phyloP scores from a whole-genome alignment of 2,888 invertebrate species.

The Latrodectus hesperus region DNA sequence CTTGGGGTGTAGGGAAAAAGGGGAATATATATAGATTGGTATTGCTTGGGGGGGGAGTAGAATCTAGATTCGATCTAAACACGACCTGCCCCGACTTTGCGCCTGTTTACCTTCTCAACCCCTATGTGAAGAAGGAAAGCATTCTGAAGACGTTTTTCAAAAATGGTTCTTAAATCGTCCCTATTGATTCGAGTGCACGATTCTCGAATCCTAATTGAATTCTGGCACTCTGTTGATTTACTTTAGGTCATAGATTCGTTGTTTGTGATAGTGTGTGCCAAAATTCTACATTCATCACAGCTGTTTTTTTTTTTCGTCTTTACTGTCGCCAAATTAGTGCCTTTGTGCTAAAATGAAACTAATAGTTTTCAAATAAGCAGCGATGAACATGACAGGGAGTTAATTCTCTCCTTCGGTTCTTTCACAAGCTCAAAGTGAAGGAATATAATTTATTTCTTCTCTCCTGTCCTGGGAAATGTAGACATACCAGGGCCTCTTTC shows the following conservation, averaged over 20 bases:
- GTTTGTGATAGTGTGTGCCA: too few relatives aligned
- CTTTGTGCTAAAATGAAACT: too few relatives aligned
- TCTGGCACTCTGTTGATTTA: not conserved
- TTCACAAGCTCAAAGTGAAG: too few relatives aligned
- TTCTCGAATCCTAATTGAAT: not conserved
- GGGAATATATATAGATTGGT: conserved; percentile 8
- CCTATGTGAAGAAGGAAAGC: not conserved
- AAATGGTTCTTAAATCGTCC: conserved; percentile 2
- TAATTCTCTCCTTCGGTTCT: too few relatives aligned
- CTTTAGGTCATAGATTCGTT: not conserved
- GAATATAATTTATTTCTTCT: too few relatives aligned
- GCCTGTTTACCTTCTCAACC: conserved; percentile 9
- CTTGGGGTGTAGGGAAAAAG: conserved; percentile 7
- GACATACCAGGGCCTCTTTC: too few relatives aligned
- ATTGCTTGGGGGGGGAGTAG: not conserved
- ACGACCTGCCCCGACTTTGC: conserved; percentile 5
- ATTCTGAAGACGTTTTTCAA: conserved; percentile 10
- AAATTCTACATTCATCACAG: too few relatives aligned
- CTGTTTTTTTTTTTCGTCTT: too few relatives aligned
- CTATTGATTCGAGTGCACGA: not conserved
- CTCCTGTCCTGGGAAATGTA: too few relatives aligned
- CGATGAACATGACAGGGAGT: too few relatives aligned
- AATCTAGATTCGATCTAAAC: conserved; percentile 1
- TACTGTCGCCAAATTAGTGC: too few relatives aligned
- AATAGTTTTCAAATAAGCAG: too few relatives aligned